Conservation (phyloP, 2,113 vertebrate species). For the Thalassoma bifasciatum region DNA sequence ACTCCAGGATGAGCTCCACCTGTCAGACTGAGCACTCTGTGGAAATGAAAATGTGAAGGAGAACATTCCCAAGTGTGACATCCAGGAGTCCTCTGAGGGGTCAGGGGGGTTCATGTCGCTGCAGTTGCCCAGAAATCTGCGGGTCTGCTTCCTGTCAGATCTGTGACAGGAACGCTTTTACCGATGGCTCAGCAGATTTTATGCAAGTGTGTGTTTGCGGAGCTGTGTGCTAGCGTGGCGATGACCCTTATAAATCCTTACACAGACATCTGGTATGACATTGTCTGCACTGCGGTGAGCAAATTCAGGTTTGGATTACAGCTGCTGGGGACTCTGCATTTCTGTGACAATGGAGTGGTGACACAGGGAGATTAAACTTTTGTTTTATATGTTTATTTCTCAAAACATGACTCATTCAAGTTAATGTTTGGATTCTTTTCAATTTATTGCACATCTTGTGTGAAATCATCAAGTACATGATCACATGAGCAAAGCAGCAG, state of each 20-base stretch:
- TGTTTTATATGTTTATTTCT: not conserved
- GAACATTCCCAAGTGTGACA: not conserved
- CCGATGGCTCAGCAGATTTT: slow-evolving; percentile 64
- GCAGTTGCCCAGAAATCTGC: slow-evolving; percentile 11
- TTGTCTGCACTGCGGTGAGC: slow-evolving; percentile 19
- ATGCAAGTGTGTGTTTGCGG: slow-evolving; percentile 14
- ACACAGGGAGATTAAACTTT: not conserved
- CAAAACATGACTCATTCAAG: not conserved
- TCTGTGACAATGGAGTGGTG: slow-evolving; percentile 3
- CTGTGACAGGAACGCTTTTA: slow-evolving; percentile 48
- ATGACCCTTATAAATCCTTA: slow-evolving; percentile 43
- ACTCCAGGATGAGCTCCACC: not conserved
- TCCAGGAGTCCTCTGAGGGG: slow-evolving; percentile 6
- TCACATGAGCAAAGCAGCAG: not conserved
- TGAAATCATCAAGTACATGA: too few species aligned
- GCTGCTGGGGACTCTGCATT: slow-evolving; percentile 19
- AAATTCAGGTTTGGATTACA: slow-evolving; percentile 30
- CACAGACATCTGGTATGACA: slow-evolving; percentile 46
- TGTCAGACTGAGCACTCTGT: not conserved
- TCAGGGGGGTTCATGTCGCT: slow-evolving; percentile 12
- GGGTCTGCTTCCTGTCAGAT: slow-evolving; percentile 57
- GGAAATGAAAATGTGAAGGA: not conserved
- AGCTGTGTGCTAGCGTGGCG: not conserved
- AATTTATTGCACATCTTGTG: not conserved
- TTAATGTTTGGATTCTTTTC: not conserved